These are phyloP conservation scores for Zaprionus africanus DNA, from an alignment of 1,140 invertebrate genomes.

Conservation along the genomic window DNA sequence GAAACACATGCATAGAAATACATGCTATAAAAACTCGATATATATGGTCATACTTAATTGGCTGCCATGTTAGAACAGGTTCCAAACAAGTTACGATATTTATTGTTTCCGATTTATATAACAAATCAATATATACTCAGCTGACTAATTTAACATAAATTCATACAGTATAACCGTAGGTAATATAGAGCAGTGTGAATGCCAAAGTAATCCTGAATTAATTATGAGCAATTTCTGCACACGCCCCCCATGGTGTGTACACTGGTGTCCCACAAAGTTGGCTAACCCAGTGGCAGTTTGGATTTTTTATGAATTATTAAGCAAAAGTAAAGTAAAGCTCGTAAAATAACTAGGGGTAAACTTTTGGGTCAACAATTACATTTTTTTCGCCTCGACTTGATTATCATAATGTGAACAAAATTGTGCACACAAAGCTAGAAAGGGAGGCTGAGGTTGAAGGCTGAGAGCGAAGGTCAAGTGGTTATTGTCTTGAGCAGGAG, in stretches of 20 bases:
- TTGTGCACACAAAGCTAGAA: conserved; percentile 26
- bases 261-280: neutral
- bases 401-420: conserved; percentile 59
- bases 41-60: conserved; percentile 5
- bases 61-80: neutral
- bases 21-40: neutral
- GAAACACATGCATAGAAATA: neutral
- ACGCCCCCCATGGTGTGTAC: neutral
- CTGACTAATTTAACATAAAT: neutral
- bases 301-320: conserved; percentile 1
- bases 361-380: conserved; percentile 39
- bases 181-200: neutral
- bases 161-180: neutral
- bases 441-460: neutral
- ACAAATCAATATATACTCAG: neutral
- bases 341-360: conserved; percentile 15
- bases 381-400: conserved; percentile 31
- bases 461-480: conserved; percentile 52
- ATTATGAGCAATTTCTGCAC: conserved; percentile 5
- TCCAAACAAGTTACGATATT: neutral
- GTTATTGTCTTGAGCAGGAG: conserved; percentile 50
- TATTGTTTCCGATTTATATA: neutral
- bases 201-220: neutral
- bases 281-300: neutral
- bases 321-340: conserved; percentile 1